Evolutionary conservation across 2,797 vertebrate genomes (phyloP).

Genomic region (Argyrosomus regius): DNA sequence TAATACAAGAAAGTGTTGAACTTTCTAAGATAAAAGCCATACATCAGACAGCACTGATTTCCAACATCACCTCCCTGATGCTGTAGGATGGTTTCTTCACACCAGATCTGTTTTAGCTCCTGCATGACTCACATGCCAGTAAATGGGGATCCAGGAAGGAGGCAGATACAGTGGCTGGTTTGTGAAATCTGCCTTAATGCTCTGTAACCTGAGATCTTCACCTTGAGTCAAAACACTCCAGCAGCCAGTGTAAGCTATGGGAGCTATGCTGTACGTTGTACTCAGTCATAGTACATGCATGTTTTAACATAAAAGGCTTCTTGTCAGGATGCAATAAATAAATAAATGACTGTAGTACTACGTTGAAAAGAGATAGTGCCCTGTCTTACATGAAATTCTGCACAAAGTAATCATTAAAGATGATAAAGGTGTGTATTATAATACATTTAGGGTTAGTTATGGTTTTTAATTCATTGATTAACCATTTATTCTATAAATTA

Average conservation of each 20-base stretch:
- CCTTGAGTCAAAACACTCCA: constrained; percentile 66
- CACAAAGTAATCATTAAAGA: constrained; percentile 9
- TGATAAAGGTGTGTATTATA: neutral
- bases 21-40: neutral
- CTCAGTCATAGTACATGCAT: constrained; percentile 31
- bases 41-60: constrained; percentile 1
- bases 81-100: constrained; percentile 5
- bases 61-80: neutral
- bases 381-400: neutral
- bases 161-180: constrained; percentile 71
- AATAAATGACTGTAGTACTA: constrained; percentile 16
- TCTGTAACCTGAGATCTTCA: constrained; percentile 73
- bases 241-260: constrained; percentile 44
- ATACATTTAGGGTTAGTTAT: neutral
- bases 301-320: constrained; percentile 44
- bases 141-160: constrained; percentile 48
- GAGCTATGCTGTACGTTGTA: constrained; percentile 25
- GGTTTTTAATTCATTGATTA: neutral
- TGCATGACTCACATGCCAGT: constrained; percentile 56
- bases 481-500: neutral
- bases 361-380: constrained; percentile 19
- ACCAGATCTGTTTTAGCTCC: constrained; percentile 8
- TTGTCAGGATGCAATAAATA: constrained; percentile 55
- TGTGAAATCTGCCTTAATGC: constrained; percentile 70
- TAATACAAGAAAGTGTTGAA: neutral